Base-by-base conservation (phyloP, 2,888 invertebrate species). In the Punctoribates punctum region DNA sequence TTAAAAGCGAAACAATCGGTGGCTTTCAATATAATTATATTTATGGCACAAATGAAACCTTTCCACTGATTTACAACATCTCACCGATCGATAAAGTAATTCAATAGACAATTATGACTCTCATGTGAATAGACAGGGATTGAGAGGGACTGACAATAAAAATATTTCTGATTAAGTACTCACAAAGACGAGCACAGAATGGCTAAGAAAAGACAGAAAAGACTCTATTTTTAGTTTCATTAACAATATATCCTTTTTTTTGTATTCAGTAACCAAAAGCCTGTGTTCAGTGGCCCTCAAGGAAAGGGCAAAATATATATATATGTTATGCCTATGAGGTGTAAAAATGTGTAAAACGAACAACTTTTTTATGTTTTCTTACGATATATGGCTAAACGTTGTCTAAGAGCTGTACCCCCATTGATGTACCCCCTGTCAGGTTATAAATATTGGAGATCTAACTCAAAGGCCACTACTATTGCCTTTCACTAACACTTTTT, bases 261-360 rank as follows among this genome's bases (percentile, higher is more conserved):
- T 8, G 6, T 17, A 48, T 13, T 17, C 13, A 17, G 13, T 48
- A 48, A 48, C 48, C 15, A 17, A 48, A 48, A 48, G 48, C 2
- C n/a, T 48, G 57, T 57, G 11, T 57, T 6, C 23, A 29, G 62
- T 65, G 29, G 29, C 62, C 25, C 62, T 29, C 34, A 34, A 34
- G 8, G 34, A 34, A 34, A 34, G 34, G 34, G 34, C 34, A 34
- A 34, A 25, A 65, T 23, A 54, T 11, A 57, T 57, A 20, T 11
- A 57, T 29, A 65, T 65, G 62, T 65, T 23, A 65, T 65, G 62
- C 62, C 62, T 65, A 65, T 65, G 34, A 65, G 62, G 62, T 65
- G 62, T 65, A 65, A 65, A 65, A 65, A 65, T 65, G 62, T 65
- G 62, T 65, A 65, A 65, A 65, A 65, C 29, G 62, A 65, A 65